Percentiles rank a stretch among this genome's conserved stretches.
phyloP scores from a whole-genome alignment of 2,113 vertebrate genomes.

The Odontesthes bonariensis region DNA sequence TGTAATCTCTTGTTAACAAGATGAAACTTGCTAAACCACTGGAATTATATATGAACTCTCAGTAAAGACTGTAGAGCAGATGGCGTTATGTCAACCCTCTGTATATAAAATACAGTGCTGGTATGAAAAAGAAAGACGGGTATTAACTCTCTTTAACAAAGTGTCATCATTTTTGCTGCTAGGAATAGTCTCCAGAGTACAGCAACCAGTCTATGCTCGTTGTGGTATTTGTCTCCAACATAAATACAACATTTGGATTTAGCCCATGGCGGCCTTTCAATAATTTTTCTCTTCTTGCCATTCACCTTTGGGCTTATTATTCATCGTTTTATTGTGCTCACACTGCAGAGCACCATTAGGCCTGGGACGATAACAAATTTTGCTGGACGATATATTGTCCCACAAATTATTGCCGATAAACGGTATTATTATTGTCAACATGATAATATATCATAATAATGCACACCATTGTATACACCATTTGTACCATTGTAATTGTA shows the following conservation, averaged over 20 bases:
- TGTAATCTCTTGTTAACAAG: neutral
- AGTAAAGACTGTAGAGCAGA: neutral
- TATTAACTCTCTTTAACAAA: neutral
- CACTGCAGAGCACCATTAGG: no score
- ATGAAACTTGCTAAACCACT: neutral
- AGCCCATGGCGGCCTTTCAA: neutral
- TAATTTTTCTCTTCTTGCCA: slow-evolving; percentile 4
- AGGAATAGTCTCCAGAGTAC: neutral
- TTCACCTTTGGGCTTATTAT: slow-evolving; percentile 17
- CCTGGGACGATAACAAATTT: no score
- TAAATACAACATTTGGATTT: slow-evolving; percentile 12
- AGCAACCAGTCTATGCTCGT: no score
- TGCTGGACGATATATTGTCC: no score
- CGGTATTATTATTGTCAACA: no score
- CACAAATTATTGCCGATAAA: no score
- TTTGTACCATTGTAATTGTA: no score
- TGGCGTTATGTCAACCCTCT: neutral
- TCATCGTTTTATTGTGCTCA: slow-evolving; percentile 3
- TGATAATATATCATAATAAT: no score
- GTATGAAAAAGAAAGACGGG: neutral
- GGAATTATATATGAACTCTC: neutral
- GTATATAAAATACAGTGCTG: no score
- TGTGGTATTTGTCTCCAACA: neutral
- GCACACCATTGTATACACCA: no score
- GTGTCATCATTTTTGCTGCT: slow-evolving; percentile 5